Conservation (phyloP, 2,113 vertebrate species). For the Salvator merianae region DNA sequence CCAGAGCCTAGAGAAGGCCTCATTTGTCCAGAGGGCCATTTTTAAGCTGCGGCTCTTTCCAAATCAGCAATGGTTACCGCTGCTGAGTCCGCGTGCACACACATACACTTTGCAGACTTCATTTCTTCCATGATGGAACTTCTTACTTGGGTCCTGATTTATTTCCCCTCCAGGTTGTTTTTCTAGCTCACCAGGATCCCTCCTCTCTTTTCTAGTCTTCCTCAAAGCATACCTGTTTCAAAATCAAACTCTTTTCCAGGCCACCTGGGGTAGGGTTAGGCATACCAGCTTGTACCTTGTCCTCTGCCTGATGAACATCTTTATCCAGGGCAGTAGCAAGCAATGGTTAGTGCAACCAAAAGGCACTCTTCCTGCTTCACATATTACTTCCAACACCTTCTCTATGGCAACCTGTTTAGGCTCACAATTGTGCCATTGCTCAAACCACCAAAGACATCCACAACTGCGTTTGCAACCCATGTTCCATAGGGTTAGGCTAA, state of each 20-base stretch:
- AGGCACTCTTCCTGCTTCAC: too few relatives aligned
- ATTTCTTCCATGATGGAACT: constrained; percentile 18
- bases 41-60: constrained; percentile 45
- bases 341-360: too few relatives aligned
- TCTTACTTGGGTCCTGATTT: constrained; percentile 11
- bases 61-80: not conserved
- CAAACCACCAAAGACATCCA: not conserved
- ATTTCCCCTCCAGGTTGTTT: not conserved
- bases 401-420: not conserved
- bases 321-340: too few relatives aligned
- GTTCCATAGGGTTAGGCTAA: not conserved
- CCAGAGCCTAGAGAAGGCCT: constrained; percentile 60
- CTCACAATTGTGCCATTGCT: not conserved
- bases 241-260: not conserved
- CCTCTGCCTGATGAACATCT: too few relatives aligned
- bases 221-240: not conserved
- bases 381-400: too few relatives aligned
- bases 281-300: too few relatives aligned
- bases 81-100: constrained; percentile 32
- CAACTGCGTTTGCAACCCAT: not conserved
- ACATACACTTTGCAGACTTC: constrained; percentile 4
- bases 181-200: not conserved
- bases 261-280: not conserved
- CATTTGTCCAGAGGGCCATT: constrained; percentile 58
- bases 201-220: not conserved